Evolutionary conservation across 1,140 invertebrate species (phyloP).

Genomic region (Halesus radiatus): DNA sequence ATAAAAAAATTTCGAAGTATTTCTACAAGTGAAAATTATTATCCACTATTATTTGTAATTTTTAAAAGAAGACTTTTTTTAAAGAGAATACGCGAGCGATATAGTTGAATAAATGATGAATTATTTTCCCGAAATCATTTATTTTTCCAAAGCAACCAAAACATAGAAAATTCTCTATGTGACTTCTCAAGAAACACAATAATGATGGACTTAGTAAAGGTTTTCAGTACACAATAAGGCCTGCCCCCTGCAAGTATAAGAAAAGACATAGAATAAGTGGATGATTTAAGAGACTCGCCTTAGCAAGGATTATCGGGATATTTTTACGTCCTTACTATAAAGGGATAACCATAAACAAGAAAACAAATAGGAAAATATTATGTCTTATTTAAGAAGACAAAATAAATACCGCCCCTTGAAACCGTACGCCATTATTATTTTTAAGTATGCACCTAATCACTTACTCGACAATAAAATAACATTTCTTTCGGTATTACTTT

Average conservation of each 20-base stretch:
- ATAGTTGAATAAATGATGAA: too few species aligned
- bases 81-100: too few species aligned
- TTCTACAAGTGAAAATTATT: too few species aligned
- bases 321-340: conserved; percentile 28
- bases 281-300: conserved; percentile 26
- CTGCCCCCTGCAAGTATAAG: background rate
- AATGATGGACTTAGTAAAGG: background rate
- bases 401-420: background rate
- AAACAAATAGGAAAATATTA: conserved; percentile 31
- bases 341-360: conserved; percentile 35
- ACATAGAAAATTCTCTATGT: too few species aligned
- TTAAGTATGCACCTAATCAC: background rate
- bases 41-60: too few species aligned
- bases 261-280: conserved; percentile 2
- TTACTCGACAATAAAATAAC: background rate
- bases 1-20: too few species aligned
- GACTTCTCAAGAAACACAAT: background rate
- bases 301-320: conserved; percentile 35
- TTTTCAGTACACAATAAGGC: conserved; percentile 2
- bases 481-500: too few species aligned
- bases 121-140: too few species aligned
- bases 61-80: too few species aligned
- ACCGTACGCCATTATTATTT: conserved; percentile 11
- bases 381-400: conserved; percentile 24
- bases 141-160: too few species aligned